Percentiles rank a stretch among this genome's conserved stretches.
phyloP scores from a whole-genome alignment of 2,888 invertebrate genomes.

The Chrysomela aeneicollis region DNA sequence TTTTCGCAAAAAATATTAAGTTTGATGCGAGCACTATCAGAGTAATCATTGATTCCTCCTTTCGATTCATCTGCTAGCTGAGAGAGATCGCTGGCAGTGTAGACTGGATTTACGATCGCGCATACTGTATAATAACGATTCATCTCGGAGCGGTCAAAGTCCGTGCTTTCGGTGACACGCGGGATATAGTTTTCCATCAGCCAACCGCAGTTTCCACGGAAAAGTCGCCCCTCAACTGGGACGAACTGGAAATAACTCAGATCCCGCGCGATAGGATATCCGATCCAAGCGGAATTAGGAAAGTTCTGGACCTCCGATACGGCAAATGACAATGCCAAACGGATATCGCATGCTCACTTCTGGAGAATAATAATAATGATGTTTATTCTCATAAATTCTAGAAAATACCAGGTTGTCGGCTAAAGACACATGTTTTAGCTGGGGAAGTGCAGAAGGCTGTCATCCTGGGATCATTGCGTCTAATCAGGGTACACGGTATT shows the following conservation, averaged over 20 bases:
- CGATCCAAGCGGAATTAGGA: neutral
- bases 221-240: neutral
- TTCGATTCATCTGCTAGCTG: no score
- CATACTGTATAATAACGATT: neutral
- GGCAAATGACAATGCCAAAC: neutral
- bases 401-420: no score
- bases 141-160: neutral
- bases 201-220: neutral
- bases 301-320: neutral
- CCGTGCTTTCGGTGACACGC: neutral
- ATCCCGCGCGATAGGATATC: neutral
- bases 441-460: no score
- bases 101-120: neutral
- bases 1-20: no score
- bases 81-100: no score
- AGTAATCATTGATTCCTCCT: no score
- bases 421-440: no score
- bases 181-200: neutral
- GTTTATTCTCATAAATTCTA: no score
- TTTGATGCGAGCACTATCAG: no score
- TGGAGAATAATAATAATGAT: no score
- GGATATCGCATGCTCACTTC: neutral
- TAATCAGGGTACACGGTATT: no score
- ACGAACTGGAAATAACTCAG: neutral
- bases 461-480: no score